Base-by-base conservation (phyloP, 2,797 vertebrate genomes). In the Eurystomus glaucurus region DNA sequence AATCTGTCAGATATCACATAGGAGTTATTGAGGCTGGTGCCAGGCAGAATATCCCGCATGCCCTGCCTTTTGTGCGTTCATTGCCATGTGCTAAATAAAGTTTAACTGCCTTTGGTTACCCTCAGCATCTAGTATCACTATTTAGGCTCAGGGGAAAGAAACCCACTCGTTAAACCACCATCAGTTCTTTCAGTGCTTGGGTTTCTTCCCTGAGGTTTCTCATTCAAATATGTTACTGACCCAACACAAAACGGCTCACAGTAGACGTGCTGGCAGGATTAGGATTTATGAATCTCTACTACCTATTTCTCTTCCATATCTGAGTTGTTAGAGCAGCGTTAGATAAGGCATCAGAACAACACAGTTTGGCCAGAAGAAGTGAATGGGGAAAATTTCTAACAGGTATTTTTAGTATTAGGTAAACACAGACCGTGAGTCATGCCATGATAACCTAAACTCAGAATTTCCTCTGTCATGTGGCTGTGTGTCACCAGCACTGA, bases 391-490 rank as follows among this genome's bases (percentile, higher is more conserved):
- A 95, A 54, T 80, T 93, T 3, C 4, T 37, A 57, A 7, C 52
- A 92, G 64, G 81, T 93, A 75, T 85, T 94, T 94, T 92, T 91
- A 85, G 75, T 60, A 19, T 28, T 46, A 91, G 78, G 37, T 64
- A 54, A 96, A 85, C 35, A 74, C 90, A 90, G 77, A 37, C 22
- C 23, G 31, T 96, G 92, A 97, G 84, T 97, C 96, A 97, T 5
- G 5, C 29, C 81, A 41, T 3, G 3, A 15, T 14, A 79, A 62
- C 60, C 58, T 69, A n/a, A 94, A 66, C 35, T 93, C 78, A 96
- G 57, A 92, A 75, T 88, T 96, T 97, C 90, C 94, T 87, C 78
- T 77, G 58, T 54, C 70, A 43, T 6, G 33, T 90, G 85, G 70
- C 51, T 48, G 39, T 57, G 80, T 95, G 94, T 91, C 95, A 94